A percentile compares a stretch with the other conserved stretches of the same genome.
phyloP scores from a whole-genome alignment of 2,888 invertebrate genomes.

The Seladonia tumulorum region DNA sequence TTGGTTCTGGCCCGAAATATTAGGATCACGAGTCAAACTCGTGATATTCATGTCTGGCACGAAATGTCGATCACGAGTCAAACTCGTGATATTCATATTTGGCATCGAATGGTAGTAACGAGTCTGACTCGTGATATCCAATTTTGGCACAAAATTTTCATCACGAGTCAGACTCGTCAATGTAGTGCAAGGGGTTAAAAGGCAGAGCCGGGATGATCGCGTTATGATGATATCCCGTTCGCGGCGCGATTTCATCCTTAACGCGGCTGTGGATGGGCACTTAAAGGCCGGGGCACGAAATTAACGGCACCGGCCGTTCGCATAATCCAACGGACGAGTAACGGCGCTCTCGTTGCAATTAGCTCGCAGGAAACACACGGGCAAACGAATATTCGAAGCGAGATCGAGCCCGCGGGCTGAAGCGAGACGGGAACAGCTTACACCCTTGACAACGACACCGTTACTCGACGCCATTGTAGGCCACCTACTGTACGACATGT shows the following conservation, averaged over 20 bases:
- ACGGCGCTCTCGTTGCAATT: conserved; percentile 80
- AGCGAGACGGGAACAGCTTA: conserved; percentile 56
- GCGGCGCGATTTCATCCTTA: conserved; percentile 60
- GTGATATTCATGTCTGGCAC: too few species aligned
- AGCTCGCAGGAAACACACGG: conserved; percentile 77
- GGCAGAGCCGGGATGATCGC: conserved; percentile 20
- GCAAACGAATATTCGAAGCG: conserved; percentile 73
- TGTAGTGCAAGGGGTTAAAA: too few species aligned
- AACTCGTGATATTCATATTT: too few species aligned
- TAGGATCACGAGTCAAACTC: too few species aligned
- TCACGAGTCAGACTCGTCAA: too few species aligned
- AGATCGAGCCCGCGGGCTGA: conserved; percentile 35
- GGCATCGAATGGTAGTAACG: too few species aligned
- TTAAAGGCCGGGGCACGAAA: conserved; percentile 71
- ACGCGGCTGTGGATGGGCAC: conserved; percentile 54
- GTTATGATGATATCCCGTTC: conserved; percentile 9
- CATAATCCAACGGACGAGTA: conserved; percentile 77
- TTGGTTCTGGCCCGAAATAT: too few species aligned
- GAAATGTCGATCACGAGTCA: too few species aligned
- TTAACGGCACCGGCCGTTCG: conserved; percentile 77
- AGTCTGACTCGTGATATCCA: too few species aligned
- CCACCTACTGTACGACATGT: conserved; percentile 69
- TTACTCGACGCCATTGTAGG: conserved; percentile 71
- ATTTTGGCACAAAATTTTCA: too few species aligned
- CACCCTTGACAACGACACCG: conserved; percentile 72